Evolutionary conservation across 2,797 vertebrate species (phyloP).

Genomic region (Phrynocephalus vlangalii): DNA sequence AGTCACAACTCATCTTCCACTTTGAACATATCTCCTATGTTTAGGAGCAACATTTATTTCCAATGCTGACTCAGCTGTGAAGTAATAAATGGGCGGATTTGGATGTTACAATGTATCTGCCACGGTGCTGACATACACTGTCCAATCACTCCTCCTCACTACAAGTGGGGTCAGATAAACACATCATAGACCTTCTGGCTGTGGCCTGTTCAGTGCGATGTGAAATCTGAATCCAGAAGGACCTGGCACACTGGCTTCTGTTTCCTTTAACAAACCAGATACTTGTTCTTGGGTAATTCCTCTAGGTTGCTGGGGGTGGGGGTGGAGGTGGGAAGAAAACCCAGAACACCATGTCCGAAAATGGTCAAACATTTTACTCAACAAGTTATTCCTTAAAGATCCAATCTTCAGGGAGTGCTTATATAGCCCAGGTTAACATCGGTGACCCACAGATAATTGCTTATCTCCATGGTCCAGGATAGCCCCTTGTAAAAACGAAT

Average conservation of each 20-base stretch:
- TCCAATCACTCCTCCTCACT: not conserved
- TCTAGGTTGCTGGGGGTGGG: no score
- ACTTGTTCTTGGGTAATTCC: not conserved
- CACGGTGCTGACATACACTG: not conserved
- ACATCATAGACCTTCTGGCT: not conserved
- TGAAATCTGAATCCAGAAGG: not conserved
- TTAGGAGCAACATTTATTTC: not conserved
- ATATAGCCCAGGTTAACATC: not conserved
- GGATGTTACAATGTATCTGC: not conserved
- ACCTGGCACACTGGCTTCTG: not conserved
- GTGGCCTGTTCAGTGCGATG: not conserved
- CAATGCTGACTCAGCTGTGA: not conserved
- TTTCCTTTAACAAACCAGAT: not conserved
- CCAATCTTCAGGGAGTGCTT: not conserved
- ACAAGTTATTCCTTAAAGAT: not conserved
- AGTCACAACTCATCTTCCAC: not conserved
- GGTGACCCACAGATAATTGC: not conserved
- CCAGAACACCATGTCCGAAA: not conserved
- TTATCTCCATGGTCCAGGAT: not conserved
- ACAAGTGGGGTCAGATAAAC: not conserved
- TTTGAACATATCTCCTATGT: not conserved
- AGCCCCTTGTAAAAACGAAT: not conserved
- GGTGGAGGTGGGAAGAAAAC: not conserved
- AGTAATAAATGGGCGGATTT: not conserved
- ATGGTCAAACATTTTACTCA: not conserved